Evolutionary conservation across 1,140 invertebrate genomes (phyloP).

Genomic region (Drosophila kurseongensis): DNA sequence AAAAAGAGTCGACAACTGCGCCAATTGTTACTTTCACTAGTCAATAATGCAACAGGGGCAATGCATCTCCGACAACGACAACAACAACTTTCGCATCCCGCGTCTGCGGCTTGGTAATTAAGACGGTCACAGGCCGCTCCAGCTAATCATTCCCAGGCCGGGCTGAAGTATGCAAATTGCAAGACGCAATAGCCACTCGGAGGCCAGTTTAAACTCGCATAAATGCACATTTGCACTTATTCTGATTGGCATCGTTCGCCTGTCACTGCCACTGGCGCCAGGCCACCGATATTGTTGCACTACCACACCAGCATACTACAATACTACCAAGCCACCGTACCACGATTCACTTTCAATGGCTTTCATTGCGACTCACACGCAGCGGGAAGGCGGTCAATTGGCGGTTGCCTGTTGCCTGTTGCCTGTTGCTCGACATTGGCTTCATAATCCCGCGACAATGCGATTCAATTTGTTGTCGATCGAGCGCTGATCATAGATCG

Average conservation of each 20-base stretch:
- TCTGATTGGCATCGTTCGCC: conserved; percentile 78
- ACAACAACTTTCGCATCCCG: conserved; percentile 73
- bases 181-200: conserved; percentile 21
- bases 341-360: conserved; percentile 76
- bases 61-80: conserved; percentile 32
- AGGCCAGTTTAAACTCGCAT: conserved; percentile 59
- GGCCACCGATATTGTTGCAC: conserved; percentile 24
- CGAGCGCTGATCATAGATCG: conserved; percentile 37
- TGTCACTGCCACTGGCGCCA: conserved; percentile 54
- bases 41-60: conserved; percentile 73
- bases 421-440: conserved; percentile 26
- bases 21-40: conserved; percentile 80
- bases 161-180: conserved; percentile 68
- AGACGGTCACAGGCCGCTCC: conserved; percentile 45
- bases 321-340: neutral
- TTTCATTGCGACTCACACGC: conserved; percentile 62
- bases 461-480: conserved; percentile 58
- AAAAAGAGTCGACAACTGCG: conserved; percentile 52
- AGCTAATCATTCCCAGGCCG: conserved; percentile 19
- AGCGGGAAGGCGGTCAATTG: conserved; percentile 48
- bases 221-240: conserved; percentile 81
- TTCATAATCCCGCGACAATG: conserved; percentile 59
- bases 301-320: too few species aligned
- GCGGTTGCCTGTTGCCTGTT: conserved; percentile 30
- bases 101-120: conserved; percentile 65